Evolutionary conservation across 2,797 vertebrate genomes (phyloP).

Genomic region (Lacerta bilineata): DNA sequence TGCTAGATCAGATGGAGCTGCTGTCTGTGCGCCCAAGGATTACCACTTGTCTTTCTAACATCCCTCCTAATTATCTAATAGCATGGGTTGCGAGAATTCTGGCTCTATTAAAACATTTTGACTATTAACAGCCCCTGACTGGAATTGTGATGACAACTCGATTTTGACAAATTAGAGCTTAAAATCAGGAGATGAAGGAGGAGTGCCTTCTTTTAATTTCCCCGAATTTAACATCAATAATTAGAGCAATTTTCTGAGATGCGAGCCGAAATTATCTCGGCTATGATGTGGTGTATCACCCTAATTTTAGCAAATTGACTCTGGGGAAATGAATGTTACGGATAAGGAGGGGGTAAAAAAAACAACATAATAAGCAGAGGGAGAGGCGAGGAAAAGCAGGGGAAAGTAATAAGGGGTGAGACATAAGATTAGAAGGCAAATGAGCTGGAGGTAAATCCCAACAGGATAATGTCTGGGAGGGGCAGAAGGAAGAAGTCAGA

Average conservation of each 20-base stretch:
- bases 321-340: constrained; percentile 80
- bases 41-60: constrained; percentile 94
- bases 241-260: constrained; percentile 94
- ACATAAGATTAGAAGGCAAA: constrained; percentile 34
- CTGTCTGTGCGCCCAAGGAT: constrained; percentile 87
- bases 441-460: constrained; percentile 47
- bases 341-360: constrained; percentile 67
- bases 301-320: constrained; percentile 86
- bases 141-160: constrained; percentile 98
- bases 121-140: constrained; percentile 94
- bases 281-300: constrained; percentile 82
- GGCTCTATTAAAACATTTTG: constrained; percentile 96
- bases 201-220: constrained; percentile 94
- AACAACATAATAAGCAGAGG: constrained; percentile 17
- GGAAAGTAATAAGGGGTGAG: constrained; percentile 6
- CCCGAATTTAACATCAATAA: constrained; percentile 97
- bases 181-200: constrained; percentile 91
- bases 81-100: constrained; percentile 96
- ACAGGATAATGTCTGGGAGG: not conserved
- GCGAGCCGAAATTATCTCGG: constrained; percentile 86
- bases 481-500: not conserved
- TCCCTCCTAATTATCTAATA: constrained; percentile 98
- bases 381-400: too few species aligned
- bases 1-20: constrained; percentile 91
- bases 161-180: constrained; percentile 97